Conservation (phyloP, 30 jellyfish, hydroid and myxozoan species). For the Nemopilema nomurai region DNA sequence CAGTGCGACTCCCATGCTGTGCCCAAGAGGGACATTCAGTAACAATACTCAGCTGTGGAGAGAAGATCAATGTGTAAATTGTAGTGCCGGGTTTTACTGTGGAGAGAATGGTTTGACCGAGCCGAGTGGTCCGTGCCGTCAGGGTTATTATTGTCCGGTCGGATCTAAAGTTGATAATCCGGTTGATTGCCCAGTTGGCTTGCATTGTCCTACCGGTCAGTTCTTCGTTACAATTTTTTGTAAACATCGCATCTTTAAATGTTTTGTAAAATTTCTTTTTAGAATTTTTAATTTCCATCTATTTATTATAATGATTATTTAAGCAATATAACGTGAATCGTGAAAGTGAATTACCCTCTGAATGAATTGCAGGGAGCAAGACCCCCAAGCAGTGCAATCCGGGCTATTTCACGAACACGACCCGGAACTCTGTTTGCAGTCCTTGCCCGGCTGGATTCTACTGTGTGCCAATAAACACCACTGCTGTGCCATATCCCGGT, state of each 20-base stretch:
- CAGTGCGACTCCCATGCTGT: constrained; percentile 76
- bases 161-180: constrained; percentile 79
- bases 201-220: constrained; percentile 94
- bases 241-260: too few species aligned
- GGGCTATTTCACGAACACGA: constrained; percentile 84
- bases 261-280: background rate
- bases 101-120: constrained; percentile 79
- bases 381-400: constrained; percentile 90
- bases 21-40: constrained; percentile 93
- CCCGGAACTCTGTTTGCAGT: constrained; percentile 72
- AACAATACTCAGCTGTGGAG: constrained; percentile 63
- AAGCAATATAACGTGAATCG: too few species aligned
- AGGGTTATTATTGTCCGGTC: constrained; percentile 95
- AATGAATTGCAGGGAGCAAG: constrained; percentile 73
- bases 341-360: too few species aligned
- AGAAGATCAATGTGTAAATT: constrained; percentile 74
- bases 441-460: constrained; percentile 92
- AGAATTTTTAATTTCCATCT: background rate
- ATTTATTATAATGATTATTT: too few species aligned
- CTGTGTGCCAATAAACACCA: constrained; percentile 85
- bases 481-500: constrained; percentile 88
- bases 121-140: constrained; percentile 90
- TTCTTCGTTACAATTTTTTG: background rate
- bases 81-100: constrained; percentile 89
- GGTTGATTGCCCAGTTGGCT: constrained; percentile 88